phyloP scores from a whole-genome alignment of 2,113 vertebrate species.

The Alces alces region DNA sequence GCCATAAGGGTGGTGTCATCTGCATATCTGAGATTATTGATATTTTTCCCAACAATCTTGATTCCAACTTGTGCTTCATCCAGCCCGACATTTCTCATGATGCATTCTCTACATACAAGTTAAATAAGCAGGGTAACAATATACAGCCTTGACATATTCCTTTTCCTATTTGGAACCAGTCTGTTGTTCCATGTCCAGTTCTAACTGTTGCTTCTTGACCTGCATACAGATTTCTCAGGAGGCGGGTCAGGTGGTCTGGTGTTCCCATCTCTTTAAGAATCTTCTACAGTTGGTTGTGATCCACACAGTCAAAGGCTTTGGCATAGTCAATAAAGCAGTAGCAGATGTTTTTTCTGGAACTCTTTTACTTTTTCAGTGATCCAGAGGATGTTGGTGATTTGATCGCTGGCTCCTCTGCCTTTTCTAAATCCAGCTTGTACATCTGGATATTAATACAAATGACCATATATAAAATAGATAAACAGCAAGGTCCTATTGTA shows the following conservation, averaged over 20 bases:
- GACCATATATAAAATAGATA: not conserved
- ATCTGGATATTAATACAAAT: not conserved
- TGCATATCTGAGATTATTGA: not conserved
- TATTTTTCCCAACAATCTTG: not conserved
- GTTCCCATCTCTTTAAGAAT: not conserved
- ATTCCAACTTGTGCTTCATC: not conserved
- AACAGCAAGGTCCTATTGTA: not conserved
- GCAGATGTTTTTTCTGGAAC: not conserved
- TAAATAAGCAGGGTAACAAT: not conserved
- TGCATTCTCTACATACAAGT: not conserved
- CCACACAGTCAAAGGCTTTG: not conserved
- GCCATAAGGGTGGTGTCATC: not conserved
- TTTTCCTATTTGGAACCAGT: not conserved
- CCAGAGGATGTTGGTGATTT: not conserved
- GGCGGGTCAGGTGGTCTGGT: not conserved
- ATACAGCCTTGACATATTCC: not conserved
- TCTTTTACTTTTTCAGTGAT: not conserved
- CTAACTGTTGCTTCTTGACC: not conserved
- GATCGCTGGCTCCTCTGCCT: not conserved
- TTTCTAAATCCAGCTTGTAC: not conserved
- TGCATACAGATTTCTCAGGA: not conserved
- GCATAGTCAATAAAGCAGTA: not conserved
- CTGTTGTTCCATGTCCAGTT: not conserved
- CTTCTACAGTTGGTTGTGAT: not conserved
- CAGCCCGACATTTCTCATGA: not conserved